Conservation (phyloP, 1,140 invertebrate genomes). For the Brachionus paranguensis region DNA sequence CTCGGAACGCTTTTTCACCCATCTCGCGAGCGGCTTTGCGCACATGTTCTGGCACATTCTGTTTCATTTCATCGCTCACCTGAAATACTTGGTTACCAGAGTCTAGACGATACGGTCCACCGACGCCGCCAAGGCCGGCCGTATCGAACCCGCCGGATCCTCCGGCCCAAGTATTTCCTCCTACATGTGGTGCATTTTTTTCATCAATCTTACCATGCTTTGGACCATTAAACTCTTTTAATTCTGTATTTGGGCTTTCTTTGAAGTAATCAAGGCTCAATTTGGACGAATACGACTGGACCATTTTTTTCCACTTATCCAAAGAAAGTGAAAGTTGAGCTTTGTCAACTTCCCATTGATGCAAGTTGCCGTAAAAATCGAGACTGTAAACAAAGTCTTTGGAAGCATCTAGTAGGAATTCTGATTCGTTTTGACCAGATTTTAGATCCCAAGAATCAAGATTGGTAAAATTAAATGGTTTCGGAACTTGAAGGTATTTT, state of each 20-base stretch:
- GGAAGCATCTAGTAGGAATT: neutral
- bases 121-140: conserved; percentile 64
- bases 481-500: neutral
- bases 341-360: conserved; percentile 62
- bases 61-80: conserved; percentile 80
- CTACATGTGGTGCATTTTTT: conserved; percentile 81
- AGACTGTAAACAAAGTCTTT: conserved; percentile 57
- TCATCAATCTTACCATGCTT: conserved; percentile 85
- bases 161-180: conserved; percentile 91
- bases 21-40: conserved; percentile 82
- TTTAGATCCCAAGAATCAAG: neutral
- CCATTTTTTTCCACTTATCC: conserved; percentile 57
- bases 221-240: conserved; percentile 63
- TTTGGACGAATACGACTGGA: conserved; percentile 47
- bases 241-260: conserved; percentile 56
- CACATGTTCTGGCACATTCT: conserved; percentile 74
- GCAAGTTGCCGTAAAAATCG: conserved; percentile 60
- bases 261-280: conserved; percentile 6
- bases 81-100: conserved; percentile 85
- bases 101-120: conserved; percentile 64
- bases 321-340: conserved; percentile 57
- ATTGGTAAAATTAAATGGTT: neutral
- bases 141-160: conserved; percentile 78
- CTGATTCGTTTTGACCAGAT: neutral
- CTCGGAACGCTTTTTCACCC: conserved; percentile 79